Base-by-base conservation (phyloP, 2,797 vertebrate species). In the Apodemus agrarius region DNA sequence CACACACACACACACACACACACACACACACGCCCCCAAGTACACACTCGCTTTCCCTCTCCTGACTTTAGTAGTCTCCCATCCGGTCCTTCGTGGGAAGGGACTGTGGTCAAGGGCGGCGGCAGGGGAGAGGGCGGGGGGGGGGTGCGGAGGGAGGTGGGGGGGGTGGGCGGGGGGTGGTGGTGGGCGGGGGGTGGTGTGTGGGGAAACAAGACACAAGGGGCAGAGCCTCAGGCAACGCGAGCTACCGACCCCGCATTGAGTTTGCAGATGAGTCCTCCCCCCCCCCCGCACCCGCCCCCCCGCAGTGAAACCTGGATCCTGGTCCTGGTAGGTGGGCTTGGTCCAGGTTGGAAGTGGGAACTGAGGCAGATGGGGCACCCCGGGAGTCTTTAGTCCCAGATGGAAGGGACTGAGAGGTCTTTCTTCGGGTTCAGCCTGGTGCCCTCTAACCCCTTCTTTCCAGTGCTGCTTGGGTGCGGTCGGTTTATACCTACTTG, bases 191-290 rank as follows among this genome's bases (percentile, higher is more conserved):
- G n/a, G n/a, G n/a, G n/a, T n/a, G n/a, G n/a, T n/a, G n/a, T n/a
- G n/a, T n/a, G n/a, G n/a, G 4, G 52, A 2, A 17, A 6, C 5
- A 37, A 26, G 54, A 43, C n/a, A 10, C 3, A 12, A 4, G 3
- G n/a, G 83, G 61, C 43, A 17, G 57, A 12, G n/a, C 10, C 22
- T 59, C 19, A n/a, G 63, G 40, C 14, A 5, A 21, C 21, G 24
- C 5, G 52, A 5, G 54, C 31, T 6, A 21, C 19, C 21, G 19
- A 16, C 65, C 1, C 1, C 3, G 54, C 24, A 8, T 22, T 14
- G 0, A 24, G n/a, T 59, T 88, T 75, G 26, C 52, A 34, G 69
- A 34, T 24, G 12, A 67, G 46, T 4, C 8, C 6, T 7, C 46
- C 46, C 46, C 46, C 46, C 46, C 4, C 0, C 3, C 31, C 34